These are phyloP conservation scores for Gonatopus flavifemur DNA, from an alignment of 1,140 invertebrate species.

Conservation along the genomic window DNA sequence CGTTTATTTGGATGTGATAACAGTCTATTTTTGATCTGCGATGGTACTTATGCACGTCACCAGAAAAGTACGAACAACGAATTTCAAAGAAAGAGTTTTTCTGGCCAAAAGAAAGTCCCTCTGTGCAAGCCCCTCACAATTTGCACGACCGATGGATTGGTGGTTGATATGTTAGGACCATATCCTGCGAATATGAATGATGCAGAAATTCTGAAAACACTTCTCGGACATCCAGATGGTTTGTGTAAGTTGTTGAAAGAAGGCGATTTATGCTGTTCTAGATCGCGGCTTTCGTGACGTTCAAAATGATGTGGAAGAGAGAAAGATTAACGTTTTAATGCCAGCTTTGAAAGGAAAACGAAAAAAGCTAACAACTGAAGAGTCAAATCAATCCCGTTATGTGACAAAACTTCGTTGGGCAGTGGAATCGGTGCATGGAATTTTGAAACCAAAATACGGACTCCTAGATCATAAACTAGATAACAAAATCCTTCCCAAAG, in stretches of 20 bases:
- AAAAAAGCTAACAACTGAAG: constrained; percentile 22
- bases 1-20: not conserved
- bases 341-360: constrained; percentile 30
- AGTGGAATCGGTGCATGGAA: constrained; percentile 39
- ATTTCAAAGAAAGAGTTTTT: constrained; percentile 13
- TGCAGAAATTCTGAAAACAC: not conserved
- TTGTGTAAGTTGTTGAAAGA: not conserved
- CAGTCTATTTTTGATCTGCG: constrained; percentile 1
- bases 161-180: constrained; percentile 19
- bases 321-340: constrained; percentile 25
- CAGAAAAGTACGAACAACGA: constrained; percentile 12
- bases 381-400: constrained; percentile 30
- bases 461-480: constrained; percentile 20
- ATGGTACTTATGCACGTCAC: constrained; percentile 11
- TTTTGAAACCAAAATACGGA: constrained; percentile 23
- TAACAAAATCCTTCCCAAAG: constrained; percentile 19
- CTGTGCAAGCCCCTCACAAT: constrained; percentile 31
- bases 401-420: constrained; percentile 33
- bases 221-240: constrained; percentile 10
- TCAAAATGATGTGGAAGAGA: not conserved
- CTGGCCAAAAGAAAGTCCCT: constrained; percentile 21
- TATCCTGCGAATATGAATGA: not conserved
- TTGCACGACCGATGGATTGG: constrained; percentile 26
- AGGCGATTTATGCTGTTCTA: not conserved
- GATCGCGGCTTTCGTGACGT: not conserved